phyloP scores from a whole-genome alignment of 2,113 vertebrate species.

The Ailurus styani region DNA sequence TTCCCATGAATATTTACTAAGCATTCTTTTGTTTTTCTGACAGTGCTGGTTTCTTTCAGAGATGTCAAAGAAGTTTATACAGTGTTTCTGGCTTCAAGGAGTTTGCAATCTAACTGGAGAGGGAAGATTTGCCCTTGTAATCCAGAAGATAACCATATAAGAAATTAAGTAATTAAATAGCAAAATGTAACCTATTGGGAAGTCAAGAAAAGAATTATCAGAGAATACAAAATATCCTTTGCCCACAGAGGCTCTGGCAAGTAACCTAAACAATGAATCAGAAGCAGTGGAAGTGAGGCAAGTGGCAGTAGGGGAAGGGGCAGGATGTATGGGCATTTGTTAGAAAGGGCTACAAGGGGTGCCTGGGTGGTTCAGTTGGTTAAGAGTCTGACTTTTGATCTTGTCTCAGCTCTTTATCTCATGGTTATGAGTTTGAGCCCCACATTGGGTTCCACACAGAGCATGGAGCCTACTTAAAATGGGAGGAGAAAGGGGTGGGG shows the following conservation, averaged over 20 bases:
- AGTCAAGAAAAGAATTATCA: neutral
- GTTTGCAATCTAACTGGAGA: neutral
- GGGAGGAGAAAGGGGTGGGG: neutral
- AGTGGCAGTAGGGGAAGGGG: neutral
- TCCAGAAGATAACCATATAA: neutral
- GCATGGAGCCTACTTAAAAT: neutral
- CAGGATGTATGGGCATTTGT: neutral
- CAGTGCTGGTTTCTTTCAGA: neutral
- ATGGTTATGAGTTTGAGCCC: neutral
- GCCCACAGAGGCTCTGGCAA: no score
- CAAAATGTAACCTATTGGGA: neutral
- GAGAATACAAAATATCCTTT: neutral
- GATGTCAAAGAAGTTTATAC: neutral
- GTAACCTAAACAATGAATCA: neutral
- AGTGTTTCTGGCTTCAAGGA: neutral
- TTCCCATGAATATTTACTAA: neutral
- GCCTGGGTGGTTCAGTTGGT: neutral
- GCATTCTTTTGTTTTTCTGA: neutral
- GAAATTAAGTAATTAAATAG: neutral
- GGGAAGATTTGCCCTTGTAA: neutral
- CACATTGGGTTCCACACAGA: neutral
- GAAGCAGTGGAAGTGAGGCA: neutral
- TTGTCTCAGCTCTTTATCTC: neutral
- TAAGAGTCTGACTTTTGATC: neutral
- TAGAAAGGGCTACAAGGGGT: neutral